These are phyloP conservation scores for Florisuga fusca DNA, from an alignment of 2,797 vertebrate genomes.

Conservation along the genomic window DNA sequence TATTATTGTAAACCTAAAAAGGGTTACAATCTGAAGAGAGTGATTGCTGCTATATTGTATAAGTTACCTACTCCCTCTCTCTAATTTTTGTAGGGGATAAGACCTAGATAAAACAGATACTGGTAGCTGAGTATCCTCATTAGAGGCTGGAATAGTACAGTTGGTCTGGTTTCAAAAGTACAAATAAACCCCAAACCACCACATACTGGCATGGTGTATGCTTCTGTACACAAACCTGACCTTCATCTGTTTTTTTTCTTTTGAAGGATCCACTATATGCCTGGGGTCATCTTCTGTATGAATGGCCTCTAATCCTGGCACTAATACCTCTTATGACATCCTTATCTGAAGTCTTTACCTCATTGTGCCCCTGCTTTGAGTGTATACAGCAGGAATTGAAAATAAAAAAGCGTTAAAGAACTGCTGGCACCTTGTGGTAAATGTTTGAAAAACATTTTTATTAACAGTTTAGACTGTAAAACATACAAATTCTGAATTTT, in stretches of 20 bases:
- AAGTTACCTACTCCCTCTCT: not conserved
- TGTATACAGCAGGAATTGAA: constrained; percentile 15
- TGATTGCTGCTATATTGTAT: not conserved
- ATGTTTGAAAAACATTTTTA: constrained; percentile 72
- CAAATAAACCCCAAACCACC: not conserved
- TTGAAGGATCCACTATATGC: not conserved
- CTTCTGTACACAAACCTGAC: not conserved
- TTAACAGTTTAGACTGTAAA: constrained; percentile 19
- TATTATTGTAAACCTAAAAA: not conserved
- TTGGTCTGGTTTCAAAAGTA: not conserved
- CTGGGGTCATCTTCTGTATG: not conserved
- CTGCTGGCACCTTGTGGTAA: constrained; percentile 78
- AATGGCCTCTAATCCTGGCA: not conserved
- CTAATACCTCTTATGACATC: not conserved
- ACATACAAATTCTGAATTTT: not conserved
- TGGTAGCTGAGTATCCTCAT: not conserved
- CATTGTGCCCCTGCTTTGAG: not conserved
- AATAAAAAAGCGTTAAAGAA: constrained; percentile 69
- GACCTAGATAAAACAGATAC: not conserved
- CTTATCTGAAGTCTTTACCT: not conserved
- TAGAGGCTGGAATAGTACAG: not conserved
- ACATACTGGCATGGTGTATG: not conserved
- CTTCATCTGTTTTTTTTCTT: not conserved
- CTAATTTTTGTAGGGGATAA: not conserved
- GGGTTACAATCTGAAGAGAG: not conserved